phyloP scores from a whole-genome alignment of 2,888 invertebrate species.

The Entomobrya multifasciata region DNA sequence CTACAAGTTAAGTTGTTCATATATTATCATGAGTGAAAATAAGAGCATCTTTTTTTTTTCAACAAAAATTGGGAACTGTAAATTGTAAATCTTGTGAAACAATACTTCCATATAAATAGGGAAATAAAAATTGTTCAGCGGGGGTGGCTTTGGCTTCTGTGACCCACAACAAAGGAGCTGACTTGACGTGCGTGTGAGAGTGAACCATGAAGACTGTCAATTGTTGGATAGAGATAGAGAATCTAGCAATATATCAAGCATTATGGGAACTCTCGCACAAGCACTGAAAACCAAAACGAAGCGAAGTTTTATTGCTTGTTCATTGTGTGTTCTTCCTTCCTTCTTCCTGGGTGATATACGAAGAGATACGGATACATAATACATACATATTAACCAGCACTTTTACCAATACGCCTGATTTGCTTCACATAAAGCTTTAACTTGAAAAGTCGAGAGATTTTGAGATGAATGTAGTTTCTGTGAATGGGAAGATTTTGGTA shows the following conservation, averaged over 20 bases:
- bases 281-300: neutral
- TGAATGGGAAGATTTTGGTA: neutral
- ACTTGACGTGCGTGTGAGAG: conserved; percentile 43
- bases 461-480: neutral
- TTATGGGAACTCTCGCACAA: neutral
- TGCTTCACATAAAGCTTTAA: conserved; percentile 35
- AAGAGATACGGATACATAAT: too few species aligned
- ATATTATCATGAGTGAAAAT: neutral
- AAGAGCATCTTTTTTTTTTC: neutral
- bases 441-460: neutral
- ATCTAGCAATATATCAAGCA: conserved; percentile 28
- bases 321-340: conserved; percentile 28
- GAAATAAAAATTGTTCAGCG: conserved; percentile 57
- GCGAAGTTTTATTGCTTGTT: conserved; percentile 19
- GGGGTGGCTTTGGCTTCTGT: conserved; percentile 56
- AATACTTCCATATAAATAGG: conserved; percentile 10
- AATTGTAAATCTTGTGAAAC: conserved; percentile 50
- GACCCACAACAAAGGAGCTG: conserved; percentile 56
- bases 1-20: neutral
- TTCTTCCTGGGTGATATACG: conserved; percentile 55
- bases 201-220: too few species aligned
- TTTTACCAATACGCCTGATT: conserved; percentile 58
- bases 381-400: too few species aligned
- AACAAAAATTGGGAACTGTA: too few species aligned
- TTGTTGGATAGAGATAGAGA: too few species aligned